Evolutionary conservation across 2,888 invertebrate species (phyloP).

Genomic region (Yponomeuta sedellus): DNA sequence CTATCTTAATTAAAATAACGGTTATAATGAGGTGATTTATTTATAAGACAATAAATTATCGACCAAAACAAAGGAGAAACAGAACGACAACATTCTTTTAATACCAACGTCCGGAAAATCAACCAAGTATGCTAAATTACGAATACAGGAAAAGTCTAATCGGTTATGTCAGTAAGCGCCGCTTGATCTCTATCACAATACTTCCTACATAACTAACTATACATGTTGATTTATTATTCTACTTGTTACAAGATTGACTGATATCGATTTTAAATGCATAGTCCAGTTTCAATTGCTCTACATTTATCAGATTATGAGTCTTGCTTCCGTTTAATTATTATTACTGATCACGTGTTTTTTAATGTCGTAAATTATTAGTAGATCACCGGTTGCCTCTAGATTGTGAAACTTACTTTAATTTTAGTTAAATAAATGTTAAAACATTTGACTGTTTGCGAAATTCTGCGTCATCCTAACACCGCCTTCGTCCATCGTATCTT

Average conservation of each 20-base stretch:
- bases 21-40: not conserved
- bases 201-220: not conserved
- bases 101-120: not conserved
- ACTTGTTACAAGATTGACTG: not conserved
- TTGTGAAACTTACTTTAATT: no score
- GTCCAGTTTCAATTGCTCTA: not conserved
- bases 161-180: not conserved
- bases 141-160: not conserved
- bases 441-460: not conserved
- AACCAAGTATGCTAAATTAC: not conserved
- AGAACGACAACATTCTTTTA: not conserved
- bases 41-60: not conserved
- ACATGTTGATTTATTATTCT: not conserved
- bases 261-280: conserved; percentile 1
- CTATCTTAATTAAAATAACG: not conserved
- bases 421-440: not conserved
- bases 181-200: not conserved
- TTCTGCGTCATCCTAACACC: not conserved
- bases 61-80: not conserved
- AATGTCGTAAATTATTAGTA: not conserved
- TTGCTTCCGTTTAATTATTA: not conserved
- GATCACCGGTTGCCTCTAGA: no score
- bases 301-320: not conserved
- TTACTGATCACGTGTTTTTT: not conserved
- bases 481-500: conserved; percentile 26